Conservation (phyloP, 1,140 invertebrate genomes). For the Zophobas atratus region DNA sequence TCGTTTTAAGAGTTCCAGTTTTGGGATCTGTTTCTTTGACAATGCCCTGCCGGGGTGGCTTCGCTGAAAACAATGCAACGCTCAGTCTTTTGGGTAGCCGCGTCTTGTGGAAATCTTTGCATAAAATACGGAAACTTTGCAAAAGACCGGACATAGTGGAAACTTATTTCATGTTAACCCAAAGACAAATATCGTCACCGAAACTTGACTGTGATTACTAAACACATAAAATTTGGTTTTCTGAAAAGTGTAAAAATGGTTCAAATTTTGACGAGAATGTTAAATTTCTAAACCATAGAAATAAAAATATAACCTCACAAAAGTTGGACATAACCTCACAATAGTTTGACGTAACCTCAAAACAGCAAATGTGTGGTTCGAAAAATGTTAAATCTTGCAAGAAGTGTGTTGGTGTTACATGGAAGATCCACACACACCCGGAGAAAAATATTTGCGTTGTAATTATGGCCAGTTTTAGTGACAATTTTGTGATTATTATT, state of each 20-base stretch:
- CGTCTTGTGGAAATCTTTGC: background rate
- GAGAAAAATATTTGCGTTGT: background rate
- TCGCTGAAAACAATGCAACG: conserved; percentile 8
- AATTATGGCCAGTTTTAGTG: background rate
- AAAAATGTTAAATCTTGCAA: conserved; percentile 29
- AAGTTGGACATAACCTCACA: conserved; percentile 17
- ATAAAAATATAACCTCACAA: conserved; percentile 25
- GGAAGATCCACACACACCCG: background rate
- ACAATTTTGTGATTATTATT: background rate
- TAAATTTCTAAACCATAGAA: background rate
- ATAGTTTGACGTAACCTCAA: background rate
- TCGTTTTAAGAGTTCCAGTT: conserved; percentile 51
- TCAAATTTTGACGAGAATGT: background rate
- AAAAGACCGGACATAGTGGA: background rate
- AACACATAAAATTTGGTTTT: no score
- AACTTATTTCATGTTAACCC: background rate
- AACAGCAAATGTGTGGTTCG: background rate
- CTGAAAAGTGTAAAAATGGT: no score
- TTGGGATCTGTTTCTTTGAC: conserved; percentile 17
- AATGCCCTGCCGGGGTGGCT: background rate
- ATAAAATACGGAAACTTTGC: conserved; percentile 14
- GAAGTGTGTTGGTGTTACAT: background rate
- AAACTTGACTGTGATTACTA: no score
- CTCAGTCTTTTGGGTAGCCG: background rate
- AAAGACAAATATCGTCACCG: background rate